Conservation (phyloP, 2,888 invertebrate genomes). For the Eutolmus rufibarbis region DNA sequence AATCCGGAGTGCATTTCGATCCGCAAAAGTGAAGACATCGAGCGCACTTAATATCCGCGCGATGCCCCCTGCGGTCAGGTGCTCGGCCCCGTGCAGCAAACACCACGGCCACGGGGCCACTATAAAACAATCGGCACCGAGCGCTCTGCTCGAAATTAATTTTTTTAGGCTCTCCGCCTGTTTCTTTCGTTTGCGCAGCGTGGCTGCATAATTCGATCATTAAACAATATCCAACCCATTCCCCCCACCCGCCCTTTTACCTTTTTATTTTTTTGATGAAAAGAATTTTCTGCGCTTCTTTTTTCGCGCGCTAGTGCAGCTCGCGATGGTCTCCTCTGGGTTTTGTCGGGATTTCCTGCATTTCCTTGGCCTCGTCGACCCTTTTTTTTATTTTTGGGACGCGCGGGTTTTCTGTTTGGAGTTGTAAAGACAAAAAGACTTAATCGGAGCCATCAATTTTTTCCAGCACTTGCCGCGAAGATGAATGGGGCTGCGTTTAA, state of each 20-base stretch:
- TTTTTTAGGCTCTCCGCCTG: neutral
- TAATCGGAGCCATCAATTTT: slow-evolving; percentile 39
- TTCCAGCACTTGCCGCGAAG: slow-evolving; percentile 4
- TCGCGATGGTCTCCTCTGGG: neutral
- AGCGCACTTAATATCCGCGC: neutral
- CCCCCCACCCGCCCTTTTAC: neutral
- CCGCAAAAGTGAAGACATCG: slow-evolving; percentile 16
- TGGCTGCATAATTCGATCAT: slow-evolving; percentile 41
- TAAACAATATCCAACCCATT: neutral
- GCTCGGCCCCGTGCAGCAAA: neutral
- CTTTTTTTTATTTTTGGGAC: neutral
- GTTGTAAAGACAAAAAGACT: slow-evolving; percentile 28
- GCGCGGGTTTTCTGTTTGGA: neutral
- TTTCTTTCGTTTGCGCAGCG: slow-evolving; percentile 1
- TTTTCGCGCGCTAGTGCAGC: neutral
- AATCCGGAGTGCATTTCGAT: neutral
- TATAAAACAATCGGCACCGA: slow-evolving; percentile 26
- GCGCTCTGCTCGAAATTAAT: slow-evolving; percentile 32
- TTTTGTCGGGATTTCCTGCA: neutral
- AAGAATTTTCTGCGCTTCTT: neutral
- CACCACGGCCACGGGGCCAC: neutral
- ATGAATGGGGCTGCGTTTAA: slow-evolving; percentile 19
- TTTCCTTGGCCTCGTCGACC: neutral
- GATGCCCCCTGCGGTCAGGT: slow-evolving; percentile 7
- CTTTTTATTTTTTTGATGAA: neutral